These are phyloP conservation scores for Phyllotis vaccarum DNA, from an alignment of 2,797 vertebrate species.

Conservation along the genomic window DNA sequence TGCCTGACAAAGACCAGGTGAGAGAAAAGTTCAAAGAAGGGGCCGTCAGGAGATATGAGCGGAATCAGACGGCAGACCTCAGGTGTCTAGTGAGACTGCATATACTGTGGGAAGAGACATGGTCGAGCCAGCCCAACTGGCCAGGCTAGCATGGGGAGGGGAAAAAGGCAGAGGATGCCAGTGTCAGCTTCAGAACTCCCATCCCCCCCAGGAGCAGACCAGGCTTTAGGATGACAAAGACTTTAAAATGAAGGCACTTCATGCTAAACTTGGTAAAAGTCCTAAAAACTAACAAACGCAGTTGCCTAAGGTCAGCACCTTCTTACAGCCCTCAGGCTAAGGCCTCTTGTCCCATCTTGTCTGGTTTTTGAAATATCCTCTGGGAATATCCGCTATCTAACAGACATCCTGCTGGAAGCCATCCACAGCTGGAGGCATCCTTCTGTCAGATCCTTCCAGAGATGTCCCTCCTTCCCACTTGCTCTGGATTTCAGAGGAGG, in stretches of 20 bases:
- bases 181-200: background rate
- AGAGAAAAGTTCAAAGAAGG: background rate
- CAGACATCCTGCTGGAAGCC: background rate
- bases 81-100: constrained; percentile 50
- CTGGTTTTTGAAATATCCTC: background rate
- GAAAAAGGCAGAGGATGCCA: background rate
- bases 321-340: background rate
- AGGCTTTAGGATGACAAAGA: background rate
- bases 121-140: background rate
- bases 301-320: background rate
- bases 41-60: constrained; percentile 19
- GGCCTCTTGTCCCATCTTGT: background rate
- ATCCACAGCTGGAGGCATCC: background rate
- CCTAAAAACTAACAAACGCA: background rate
- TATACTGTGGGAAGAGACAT: background rate
- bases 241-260: background rate
- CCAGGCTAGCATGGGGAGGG: background rate
- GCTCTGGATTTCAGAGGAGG: background rate
- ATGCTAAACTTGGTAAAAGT: background rate
- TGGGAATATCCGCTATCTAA: background rate
- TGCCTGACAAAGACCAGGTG: constrained; percentile 23
- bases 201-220: background rate
- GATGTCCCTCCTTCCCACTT: background rate
- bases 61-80: constrained; percentile 47
- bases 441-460: constrained; percentile 25